Percentiles rank a stretch among this genome's conserved stretches.
phyloP scores from a whole-genome alignment of 1,140 invertebrate species.

The Aphelenchoides besseyi region DNA sequence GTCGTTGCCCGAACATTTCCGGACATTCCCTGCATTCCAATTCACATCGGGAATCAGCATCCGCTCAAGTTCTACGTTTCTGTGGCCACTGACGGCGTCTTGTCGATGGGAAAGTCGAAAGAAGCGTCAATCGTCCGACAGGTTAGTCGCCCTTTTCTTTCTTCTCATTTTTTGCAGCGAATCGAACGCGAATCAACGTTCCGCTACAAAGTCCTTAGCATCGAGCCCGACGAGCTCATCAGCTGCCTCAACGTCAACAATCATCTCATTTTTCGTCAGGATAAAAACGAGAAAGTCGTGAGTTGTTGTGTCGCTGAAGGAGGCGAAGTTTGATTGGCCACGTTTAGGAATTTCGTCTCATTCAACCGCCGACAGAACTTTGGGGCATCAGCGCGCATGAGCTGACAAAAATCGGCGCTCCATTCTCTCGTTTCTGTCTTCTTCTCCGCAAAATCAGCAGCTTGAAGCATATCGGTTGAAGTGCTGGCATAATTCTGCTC shows the following conservation, averaged over 20 bases:
- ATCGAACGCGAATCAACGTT: slow-evolving; percentile 60
- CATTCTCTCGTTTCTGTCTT: slow-evolving; percentile 47
- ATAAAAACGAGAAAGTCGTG: slow-evolving; percentile 37
- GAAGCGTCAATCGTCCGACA: slow-evolving; percentile 37
- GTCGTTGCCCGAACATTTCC: slow-evolving; percentile 53
- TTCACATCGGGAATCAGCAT: slow-evolving; percentile 34
- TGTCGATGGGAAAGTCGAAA: slow-evolving; percentile 49
- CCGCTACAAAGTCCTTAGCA: slow-evolving; percentile 52
- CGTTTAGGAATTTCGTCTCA: slow-evolving; percentile 52
- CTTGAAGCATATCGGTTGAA: slow-evolving; percentile 17
- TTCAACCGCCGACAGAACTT: slow-evolving; percentile 49
- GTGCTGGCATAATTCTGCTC: background rate
- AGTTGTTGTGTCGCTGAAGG: background rate
- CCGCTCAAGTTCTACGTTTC: slow-evolving; percentile 54
- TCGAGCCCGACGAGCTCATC: slow-evolving; percentile 55
- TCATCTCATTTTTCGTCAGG: slow-evolving; percentile 53
- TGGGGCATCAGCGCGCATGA: slow-evolving; percentile 52
- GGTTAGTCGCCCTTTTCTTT: slow-evolving; percentile 12
- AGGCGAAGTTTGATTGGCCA: slow-evolving; percentile 4
- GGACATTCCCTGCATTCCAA: slow-evolving; percentile 55
- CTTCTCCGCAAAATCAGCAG: slow-evolving; percentile 43
- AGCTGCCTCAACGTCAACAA: slow-evolving; percentile 54
- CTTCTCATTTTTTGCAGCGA: slow-evolving; percentile 29
- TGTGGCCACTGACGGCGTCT: slow-evolving; percentile 45
- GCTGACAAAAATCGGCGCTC: slow-evolving; percentile 45